Evolutionary conservation across 2,888 invertebrate species (phyloP).

Genomic region (Chrysolina oricalcia): DNA sequence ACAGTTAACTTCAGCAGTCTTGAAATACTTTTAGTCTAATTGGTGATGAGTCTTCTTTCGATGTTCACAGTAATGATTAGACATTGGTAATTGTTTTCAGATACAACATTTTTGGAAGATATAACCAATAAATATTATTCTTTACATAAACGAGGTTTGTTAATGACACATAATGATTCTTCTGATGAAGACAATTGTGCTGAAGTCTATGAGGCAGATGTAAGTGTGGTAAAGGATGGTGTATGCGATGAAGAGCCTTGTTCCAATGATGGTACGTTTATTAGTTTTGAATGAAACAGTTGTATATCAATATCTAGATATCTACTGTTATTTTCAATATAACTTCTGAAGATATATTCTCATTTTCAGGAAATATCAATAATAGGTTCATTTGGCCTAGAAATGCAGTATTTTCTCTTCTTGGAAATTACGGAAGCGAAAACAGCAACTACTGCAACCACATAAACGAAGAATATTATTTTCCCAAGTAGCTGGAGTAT

Average conservation of each 20-base stretch:
- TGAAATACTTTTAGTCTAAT: background rate
- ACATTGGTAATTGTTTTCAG: conserved; percentile 6
- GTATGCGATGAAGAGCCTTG: conserved; percentile 4
- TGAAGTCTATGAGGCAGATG: conserved; percentile 5
- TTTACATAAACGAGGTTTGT: conserved; percentile 7
- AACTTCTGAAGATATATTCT: conserved; percentile 9
- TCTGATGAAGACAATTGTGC: conserved; percentile 6
- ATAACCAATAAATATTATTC: conserved; percentile 11
- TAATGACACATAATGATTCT: conserved; percentile 10
- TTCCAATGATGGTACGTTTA: conserved; percentile 8
- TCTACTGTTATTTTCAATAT: too few relatives aligned
- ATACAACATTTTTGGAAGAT: conserved; percentile 1
- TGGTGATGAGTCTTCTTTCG: conserved; percentile 7
- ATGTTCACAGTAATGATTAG: background rate
- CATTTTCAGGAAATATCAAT: conserved; percentile 14
- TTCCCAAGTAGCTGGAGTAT: conserved; percentile 16
- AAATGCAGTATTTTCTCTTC: conserved; percentile 11
- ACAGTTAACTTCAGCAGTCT: conserved; percentile 12
- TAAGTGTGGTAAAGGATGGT: conserved; percentile 3
- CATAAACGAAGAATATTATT: conserved; percentile 7
- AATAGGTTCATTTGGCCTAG: conserved; percentile 14
- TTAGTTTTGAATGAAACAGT: background rate
- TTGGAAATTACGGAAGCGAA: conserved; percentile 5
- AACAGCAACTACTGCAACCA: conserved; percentile 12
- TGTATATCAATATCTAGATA: too few relatives aligned